These are phyloP conservation scores for Trachymyrmex cornetzi DNA, from an alignment of 1,140 invertebrate species.

Conservation along the genomic window DNA sequence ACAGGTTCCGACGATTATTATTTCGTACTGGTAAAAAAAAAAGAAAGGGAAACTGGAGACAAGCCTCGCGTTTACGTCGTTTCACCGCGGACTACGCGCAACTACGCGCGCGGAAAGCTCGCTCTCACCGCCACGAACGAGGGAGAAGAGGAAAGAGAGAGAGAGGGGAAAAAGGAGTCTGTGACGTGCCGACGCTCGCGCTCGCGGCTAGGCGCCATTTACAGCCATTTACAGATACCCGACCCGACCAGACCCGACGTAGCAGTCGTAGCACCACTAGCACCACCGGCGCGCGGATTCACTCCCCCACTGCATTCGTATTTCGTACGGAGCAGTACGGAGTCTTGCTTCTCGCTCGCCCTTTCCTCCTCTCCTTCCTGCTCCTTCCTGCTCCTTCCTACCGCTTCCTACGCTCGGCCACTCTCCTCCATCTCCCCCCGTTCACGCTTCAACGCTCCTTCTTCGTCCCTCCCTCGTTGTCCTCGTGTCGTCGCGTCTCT, in stretches of 20 bases:
- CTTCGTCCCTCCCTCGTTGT: background rate
- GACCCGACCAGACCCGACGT: background rate
- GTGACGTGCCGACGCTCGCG: conserved; percentile 74
- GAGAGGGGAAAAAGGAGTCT: conserved; percentile 64
- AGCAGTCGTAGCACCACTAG: background rate
- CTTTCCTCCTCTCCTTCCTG: background rate
- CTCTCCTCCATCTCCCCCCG: background rate
- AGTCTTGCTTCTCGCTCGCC: background rate
- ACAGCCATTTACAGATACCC: conserved; percentile 81
- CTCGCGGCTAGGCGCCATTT: conserved; percentile 79
- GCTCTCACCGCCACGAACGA: conserved; percentile 20
- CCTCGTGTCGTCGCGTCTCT: background rate
- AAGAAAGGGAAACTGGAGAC: too few species aligned
- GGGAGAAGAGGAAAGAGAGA: conserved; percentile 50
- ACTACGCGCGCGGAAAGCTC: conserved; percentile 18
- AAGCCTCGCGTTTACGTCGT: background rate
- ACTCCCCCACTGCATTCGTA: conserved; percentile 1
- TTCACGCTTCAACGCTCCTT: background rate
- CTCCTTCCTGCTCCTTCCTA: background rate
- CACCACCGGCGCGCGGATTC: conserved; percentile 54
- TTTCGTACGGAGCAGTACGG: too few species aligned
- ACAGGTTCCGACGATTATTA: background rate
- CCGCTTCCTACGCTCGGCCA: background rate
- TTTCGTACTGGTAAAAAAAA: background rate
- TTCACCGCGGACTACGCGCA: conserved; percentile 23